Conservation (phyloP, 2,888 invertebrate species). For the Halictus ligatus region DNA sequence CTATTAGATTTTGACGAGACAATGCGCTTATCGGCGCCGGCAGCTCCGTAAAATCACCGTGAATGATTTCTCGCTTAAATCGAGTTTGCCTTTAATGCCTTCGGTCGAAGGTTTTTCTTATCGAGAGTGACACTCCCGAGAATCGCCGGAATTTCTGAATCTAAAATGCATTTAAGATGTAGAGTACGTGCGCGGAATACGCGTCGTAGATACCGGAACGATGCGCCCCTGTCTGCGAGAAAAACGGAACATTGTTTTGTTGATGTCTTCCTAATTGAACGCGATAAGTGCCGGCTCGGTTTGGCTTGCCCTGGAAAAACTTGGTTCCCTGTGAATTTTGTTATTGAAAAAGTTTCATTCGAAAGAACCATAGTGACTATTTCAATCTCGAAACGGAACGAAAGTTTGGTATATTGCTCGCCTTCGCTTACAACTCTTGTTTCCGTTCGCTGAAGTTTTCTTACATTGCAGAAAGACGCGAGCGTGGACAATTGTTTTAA, state of each 20-base stretch:
- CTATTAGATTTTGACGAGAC: not conserved
- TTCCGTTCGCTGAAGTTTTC: not conserved
- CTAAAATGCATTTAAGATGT: not conserved
- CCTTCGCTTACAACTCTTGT: not conserved
- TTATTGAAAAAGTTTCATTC: not conserved
- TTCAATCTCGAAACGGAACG: not conserved
- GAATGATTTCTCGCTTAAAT: constrained; percentile 7
- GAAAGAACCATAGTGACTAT: not conserved
- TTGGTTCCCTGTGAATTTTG: not conserved
- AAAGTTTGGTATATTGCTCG: not conserved
- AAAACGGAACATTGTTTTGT: not conserved
- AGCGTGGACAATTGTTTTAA: not conserved
- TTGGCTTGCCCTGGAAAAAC: not conserved
- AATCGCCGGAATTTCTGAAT: constrained; percentile 3
- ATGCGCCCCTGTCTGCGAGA: not conserved
- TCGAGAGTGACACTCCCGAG: constrained; percentile 14
- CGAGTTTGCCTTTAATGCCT: constrained; percentile 12
- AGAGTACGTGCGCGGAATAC: not conserved
- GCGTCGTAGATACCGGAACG: not conserved
- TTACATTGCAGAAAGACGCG: not conserved
- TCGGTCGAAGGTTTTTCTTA: constrained; percentile 8
- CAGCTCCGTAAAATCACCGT: not conserved
- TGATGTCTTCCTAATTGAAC: constrained; percentile 6
- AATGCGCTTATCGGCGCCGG: not conserved
- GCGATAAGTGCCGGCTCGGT: not conserved